Base-by-base conservation (phyloP, 2,888 invertebrate genomes). In the Clitarchus hookeri region DNA sequence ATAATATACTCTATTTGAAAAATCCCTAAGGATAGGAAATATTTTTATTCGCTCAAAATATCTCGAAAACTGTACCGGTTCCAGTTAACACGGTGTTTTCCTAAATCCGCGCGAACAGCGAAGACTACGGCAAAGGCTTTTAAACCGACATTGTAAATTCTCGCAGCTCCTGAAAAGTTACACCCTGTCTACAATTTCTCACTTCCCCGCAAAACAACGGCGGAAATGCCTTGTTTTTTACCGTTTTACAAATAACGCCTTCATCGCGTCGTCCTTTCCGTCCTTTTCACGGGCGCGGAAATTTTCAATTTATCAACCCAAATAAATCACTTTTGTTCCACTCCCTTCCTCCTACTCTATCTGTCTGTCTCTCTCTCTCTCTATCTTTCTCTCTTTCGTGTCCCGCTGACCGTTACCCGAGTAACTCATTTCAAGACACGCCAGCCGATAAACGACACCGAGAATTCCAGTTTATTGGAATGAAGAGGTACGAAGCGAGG, bases 371-470 rank as follows among this genome's bases (percentile, higher is more conserved):
- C 19, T 19, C 23, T 19, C 19, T 4, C 19, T 65, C 19, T 3
- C n/a, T 19, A 1, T 65, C n/a, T n/a, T 2, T 12, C 53, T 16
- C 19, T 53, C 19, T 53, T 19, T 8, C 53, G 53, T 53, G 19
- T 53, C 65, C 19, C 65, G n/a, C 8, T 0, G 8, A n/a, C 0
- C 65, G 65, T 65, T n/a, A 8, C n/a, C 65, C 65, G 65, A 65
- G n/a, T 65, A 65, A 65, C 23, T 65, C 65, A 65, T 65, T 65
- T 65, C 65, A n/a, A 65, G 65, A 65, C 65, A 65, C 65, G 65
- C 23, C 65, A 65, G n/a, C 65, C 65, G 65, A 65, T 65, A 65
- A 65, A 19, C 65, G 65, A 65, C 65, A 65, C 65, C 16, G 65
- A 19, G n/a, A 65, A 65, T 65, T 65, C 65, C 65, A 65, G 19